Evolutionary conservation across 1,140 invertebrate species (phyloP).

Genomic region (Euura lappo): DNA sequence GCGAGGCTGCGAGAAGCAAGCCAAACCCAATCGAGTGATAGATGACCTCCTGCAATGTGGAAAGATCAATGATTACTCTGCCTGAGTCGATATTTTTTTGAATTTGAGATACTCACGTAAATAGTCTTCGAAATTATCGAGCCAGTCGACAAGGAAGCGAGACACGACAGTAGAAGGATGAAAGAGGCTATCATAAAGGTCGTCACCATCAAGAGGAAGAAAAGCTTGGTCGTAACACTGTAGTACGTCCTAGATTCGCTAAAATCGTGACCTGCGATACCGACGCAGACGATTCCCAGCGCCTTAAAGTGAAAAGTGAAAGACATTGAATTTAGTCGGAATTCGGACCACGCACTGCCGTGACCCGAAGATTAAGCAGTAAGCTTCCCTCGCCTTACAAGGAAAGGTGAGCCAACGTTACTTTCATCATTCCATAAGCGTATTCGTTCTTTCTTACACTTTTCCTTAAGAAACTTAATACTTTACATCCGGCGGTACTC

Average conservation of each 20-base stretch:
- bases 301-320: conserved; percentile 60
- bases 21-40: background rate
- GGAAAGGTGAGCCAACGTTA: background rate
- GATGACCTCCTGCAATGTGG: background rate
- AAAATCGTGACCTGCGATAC: conserved; percentile 70
- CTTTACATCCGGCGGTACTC: too few species aligned
- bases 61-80: background rate
- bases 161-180: conserved; percentile 73
- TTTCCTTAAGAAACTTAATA: too few species aligned
- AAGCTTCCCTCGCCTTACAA: background rate
- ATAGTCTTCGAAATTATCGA: conserved; percentile 83
- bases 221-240: conserved; percentile 60
- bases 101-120: conserved; percentile 72
- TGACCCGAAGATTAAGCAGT: background rate
- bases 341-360: background rate
- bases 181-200: conserved; percentile 80
- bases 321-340: background rate
- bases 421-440: background rate
- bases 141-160: conserved; percentile 77
- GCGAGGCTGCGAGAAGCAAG: background rate
- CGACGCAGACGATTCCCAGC: conserved; percentile 74
- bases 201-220: conserved; percentile 74
- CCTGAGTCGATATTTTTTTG: background rate
- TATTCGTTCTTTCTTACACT: background rate
- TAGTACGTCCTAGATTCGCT: conserved; percentile 32